Conservation (phyloP, 2,797 vertebrate genomes). For the Microchirus variegatus region DNA sequence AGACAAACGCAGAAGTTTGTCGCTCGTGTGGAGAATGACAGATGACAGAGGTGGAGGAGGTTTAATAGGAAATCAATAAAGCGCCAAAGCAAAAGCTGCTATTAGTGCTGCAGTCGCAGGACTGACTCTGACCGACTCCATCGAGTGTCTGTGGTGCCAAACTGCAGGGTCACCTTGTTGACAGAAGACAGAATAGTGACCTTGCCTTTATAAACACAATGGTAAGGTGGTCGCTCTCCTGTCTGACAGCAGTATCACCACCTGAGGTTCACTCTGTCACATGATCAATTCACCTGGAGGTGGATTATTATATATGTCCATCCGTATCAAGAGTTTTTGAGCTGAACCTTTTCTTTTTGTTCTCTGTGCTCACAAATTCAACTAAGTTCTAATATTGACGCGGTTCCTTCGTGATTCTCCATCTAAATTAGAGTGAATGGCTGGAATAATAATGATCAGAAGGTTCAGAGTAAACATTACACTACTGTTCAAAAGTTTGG, state of each 20-base stretch:
- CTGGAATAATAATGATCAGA: too few species aligned
- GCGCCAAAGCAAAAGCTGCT: slow-evolving; percentile 53
- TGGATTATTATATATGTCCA: too few species aligned
- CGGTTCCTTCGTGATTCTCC: too few species aligned
- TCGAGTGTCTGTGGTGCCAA: slow-evolving; percentile 37
- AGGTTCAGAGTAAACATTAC: too few species aligned
- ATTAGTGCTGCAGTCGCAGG: slow-evolving; percentile 36
- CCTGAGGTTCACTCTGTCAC: slow-evolving; percentile 46
- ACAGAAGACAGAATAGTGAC: slow-evolving; percentile 43
- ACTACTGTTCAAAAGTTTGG: too few species aligned
- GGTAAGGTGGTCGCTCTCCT: slow-evolving; percentile 29
- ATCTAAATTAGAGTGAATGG: too few species aligned
- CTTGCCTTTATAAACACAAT: slow-evolving; percentile 28
- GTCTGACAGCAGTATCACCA: slow-evolving; percentile 47
- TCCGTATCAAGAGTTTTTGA: too few species aligned
- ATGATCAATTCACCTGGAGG: slow-evolving; percentile 35
- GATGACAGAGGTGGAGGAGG: slow-evolving; percentile 30
- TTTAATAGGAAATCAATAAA: slow-evolving; percentile 60
- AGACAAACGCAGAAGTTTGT: not conserved
- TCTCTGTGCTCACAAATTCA: too few species aligned
- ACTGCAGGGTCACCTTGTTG: slow-evolving; percentile 67
- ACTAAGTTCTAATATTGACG: too few species aligned
- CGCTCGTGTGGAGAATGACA: slow-evolving; percentile 7
- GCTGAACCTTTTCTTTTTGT: too few species aligned
- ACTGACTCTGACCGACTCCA: slow-evolving; percentile 19